Percentiles rank a stretch among this genome's conserved stretches.
Evolutionary conservation across 2,797 vertebrate genomes (phyloP).

Genomic region (Danio choprae): DNA sequence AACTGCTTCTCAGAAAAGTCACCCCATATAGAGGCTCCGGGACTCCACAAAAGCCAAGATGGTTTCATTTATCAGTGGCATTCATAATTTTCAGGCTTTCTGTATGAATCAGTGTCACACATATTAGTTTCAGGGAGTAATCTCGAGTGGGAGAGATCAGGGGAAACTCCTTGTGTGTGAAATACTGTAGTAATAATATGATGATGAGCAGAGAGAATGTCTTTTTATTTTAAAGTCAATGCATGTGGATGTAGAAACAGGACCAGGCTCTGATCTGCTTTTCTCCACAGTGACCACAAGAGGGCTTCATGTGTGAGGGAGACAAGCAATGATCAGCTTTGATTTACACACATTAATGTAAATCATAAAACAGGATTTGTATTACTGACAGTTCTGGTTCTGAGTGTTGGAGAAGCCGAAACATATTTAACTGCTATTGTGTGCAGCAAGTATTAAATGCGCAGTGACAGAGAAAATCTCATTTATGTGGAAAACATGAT

Average conservation of each 20-base stretch:
- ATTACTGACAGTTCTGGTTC: not conserved
- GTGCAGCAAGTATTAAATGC: not conserved
- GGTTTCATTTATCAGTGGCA: slow-evolving; percentile 77
- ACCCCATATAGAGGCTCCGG: slow-evolving; percentile 74
- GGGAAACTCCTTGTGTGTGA: slow-evolving; percentile 17
- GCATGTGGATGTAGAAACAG: not conserved
- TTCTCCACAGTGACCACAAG: slow-evolving; percentile 43
- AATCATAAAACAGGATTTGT: not conserved
- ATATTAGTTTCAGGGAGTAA: slow-evolving; percentile 49
- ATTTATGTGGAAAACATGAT: too few species aligned
- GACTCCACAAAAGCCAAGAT: slow-evolving; percentile 70
- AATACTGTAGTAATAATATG: not conserved
- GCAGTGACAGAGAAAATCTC: too few species aligned
- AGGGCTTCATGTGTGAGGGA: slow-evolving; percentile 41
- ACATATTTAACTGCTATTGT: not conserved
- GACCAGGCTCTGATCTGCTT: not conserved
- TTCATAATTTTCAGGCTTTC: slow-evolving; percentile 70
- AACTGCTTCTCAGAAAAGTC: slow-evolving; percentile 79
- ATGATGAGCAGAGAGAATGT: slow-evolving; percentile 8
- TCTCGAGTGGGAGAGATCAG: not conserved
- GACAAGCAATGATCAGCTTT: not conserved
- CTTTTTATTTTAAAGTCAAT: too few species aligned
- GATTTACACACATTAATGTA: slow-evolving; percentile 23
- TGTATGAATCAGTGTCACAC: slow-evolving; percentile 70
- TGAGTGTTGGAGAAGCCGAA: not conserved